Evolutionary conservation across 1,140 invertebrate genomes (phyloP), one percentile per base, ranked within the genome.

Genomic region (Camponotus vicinus): DNA sequence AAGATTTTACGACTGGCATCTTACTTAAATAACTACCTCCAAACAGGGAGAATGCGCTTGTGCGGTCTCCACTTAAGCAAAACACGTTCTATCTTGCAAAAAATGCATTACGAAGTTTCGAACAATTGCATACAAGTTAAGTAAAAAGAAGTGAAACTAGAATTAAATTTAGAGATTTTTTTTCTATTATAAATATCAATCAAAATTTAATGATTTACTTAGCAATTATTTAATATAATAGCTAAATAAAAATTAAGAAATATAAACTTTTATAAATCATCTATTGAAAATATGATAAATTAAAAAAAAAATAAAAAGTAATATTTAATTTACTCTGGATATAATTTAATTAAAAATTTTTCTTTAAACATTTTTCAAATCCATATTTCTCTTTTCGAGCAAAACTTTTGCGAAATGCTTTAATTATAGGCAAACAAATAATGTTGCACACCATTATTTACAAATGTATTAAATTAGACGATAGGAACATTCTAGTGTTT

Each of bases 21-120:
- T 71, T 71, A 57, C 34, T 21, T 82, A 73, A 73, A 73, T 73
- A 79, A 78, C 61, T 37, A 40, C 32, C 4, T 67, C 42, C 77
- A 55, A 52, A 69, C 11, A 21, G 21, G 55, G 15, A 52, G 4
- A 52, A 52, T 8, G 15, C 4, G 15, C 49, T 40, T 18, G 34
- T 21, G 40, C 63, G 0, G 40, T 42, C 40, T 42, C 40, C n/a
- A 21, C 66, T 37, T 21, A 21, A 42, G 57, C 21, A 9, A 80
- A 57, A 70, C 1, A 21, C 21, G 8, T 70, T 57, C 37, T 55
- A 70, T 1, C 7, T 70, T 32, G 66, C 21, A 8, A 80, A 76
- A 70, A 80, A 69, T 40, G n/a, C 40, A 76, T 66, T 11, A 45
- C 18, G 3, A 3, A 69, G 15, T 1, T 63, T 49, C 27, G 42